Base-by-base conservation (phyloP, 2,113 vertebrate genomes). In the Marcusenius ussheri region DNA sequence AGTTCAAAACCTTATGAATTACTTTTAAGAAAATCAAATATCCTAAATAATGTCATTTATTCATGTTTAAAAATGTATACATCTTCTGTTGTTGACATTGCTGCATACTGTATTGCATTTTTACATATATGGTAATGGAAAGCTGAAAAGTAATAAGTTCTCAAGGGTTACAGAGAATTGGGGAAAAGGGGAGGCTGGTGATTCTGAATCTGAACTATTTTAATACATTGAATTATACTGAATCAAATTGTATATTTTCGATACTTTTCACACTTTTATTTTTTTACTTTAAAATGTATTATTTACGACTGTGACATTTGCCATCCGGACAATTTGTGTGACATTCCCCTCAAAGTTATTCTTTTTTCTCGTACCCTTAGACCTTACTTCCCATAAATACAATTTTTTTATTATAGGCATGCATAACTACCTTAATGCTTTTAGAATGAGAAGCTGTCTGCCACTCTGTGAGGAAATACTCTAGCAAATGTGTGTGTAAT, bases 371-470 rank as follows among this genome's bases (percentile, higher is more conserved):
- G 0, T 91, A 39, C 24, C 86, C 50, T 53, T 85, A 10, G 84
- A 27, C 84, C 86, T 85, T 39, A 86, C 89, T 91, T 87, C 83
- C 89, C 83, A 90, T 90, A 91, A 91, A 50, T 90, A 90, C 90
- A 87, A 88, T 91, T 42, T 47, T 62, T 87, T 91, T 89, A 83
- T 85, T 86, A 90, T 85, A 91, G 87, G 46, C 53, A 91, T 93
- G 91, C 88, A 89, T 88, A 91, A 88, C 83, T 39, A 91, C 86
- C 45, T 88, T 93, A 93, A 94, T 92, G 92, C 91, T 90, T 93
- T 92, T 90, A 90, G 92, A 92, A 91, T 93, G 88, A 89, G 90
- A 88, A 90, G 88, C 86, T 42, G 46, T 90, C 51, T 88, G 88
- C 62, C 92, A 91, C 93, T 94, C 90, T 91, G 88, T 88, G 88